phyloP scores from a whole-genome alignment of 2,888 invertebrate species.

The Napeogenes sylphis region DNA sequence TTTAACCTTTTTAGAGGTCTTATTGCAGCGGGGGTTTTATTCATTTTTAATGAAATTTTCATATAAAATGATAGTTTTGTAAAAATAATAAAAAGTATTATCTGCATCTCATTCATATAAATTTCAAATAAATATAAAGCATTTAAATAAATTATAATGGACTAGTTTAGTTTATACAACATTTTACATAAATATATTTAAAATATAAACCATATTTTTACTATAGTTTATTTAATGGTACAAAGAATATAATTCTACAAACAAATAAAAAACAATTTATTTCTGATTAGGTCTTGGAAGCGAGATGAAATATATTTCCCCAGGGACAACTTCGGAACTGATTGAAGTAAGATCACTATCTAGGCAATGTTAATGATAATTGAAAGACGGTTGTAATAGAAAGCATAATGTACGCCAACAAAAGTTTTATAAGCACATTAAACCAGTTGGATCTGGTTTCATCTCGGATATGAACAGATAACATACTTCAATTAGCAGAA shows the following conservation, averaged over 20 bases:
- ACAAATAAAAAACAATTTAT: not conserved
- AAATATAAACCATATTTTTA: too few relatives aligned
- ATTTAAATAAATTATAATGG: too few relatives aligned
- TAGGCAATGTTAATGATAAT: not conserved
- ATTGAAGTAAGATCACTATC: conserved; percentile 13
- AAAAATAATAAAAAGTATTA: too few relatives aligned
- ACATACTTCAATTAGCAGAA: conserved; percentile 20
- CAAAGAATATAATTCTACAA: not conserved
- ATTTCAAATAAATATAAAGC: too few relatives aligned
- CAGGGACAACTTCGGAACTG: conserved; percentile 8
- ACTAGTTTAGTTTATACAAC: too few relatives aligned
- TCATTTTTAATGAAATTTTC: too few relatives aligned
- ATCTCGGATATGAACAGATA: not conserved
- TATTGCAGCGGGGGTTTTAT: too few relatives aligned
- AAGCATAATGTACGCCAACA: not conserved
- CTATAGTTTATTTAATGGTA: not conserved
- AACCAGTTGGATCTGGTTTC: not conserved
- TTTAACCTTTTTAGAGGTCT: too few relatives aligned
- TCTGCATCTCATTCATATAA: too few relatives aligned
- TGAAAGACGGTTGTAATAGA: not conserved
- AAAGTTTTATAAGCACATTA: not conserved
- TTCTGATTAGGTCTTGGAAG: conserved; percentile 7
- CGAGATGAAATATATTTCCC: conserved; percentile 24
- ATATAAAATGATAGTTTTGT: too few relatives aligned
- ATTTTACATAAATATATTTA: too few relatives aligned